These are phyloP conservation scores for Ophioninae sp. DNA, from an alignment of 2,888 invertebrate species.

Conservation along the genomic window DNA sequence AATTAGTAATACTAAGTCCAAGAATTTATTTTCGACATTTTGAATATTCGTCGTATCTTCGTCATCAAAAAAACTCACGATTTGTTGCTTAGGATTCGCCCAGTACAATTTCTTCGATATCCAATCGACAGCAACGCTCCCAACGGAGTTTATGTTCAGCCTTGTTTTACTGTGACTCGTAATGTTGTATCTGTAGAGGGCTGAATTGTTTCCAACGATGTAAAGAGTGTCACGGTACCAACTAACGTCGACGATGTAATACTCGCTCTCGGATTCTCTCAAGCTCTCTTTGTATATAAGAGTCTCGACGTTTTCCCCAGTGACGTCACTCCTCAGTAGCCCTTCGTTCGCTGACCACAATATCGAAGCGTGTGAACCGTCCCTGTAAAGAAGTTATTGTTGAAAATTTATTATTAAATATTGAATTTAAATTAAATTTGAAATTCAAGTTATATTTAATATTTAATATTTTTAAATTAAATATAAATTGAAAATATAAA, in stretches of 20 bases:
- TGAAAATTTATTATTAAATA: background rate
- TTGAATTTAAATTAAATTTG: no score
- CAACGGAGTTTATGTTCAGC: slow-evolving; percentile 88
- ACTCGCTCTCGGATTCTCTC: slow-evolving; percentile 80
- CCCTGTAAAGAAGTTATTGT: slow-evolving; percentile 71
- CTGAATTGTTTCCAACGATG: slow-evolving; percentile 88
- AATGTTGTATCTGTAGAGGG: slow-evolving; percentile 87
- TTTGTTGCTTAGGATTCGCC: slow-evolving; percentile 92
- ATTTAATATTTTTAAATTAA: no score
- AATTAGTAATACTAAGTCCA: no score
- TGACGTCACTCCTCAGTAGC: slow-evolving; percentile 90
- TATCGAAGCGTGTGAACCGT: slow-evolving; percentile 84
- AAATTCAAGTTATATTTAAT: no score
- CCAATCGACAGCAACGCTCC: slow-evolving; percentile 94
- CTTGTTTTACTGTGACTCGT: slow-evolving; percentile 83
- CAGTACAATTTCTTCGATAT: slow-evolving; percentile 94
- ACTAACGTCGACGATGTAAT: slow-evolving; percentile 87
- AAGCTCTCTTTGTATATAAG: slow-evolving; percentile 85
- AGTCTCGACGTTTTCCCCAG: slow-evolving; percentile 88
- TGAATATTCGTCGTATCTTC: slow-evolving; percentile 4
- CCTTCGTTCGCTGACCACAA: slow-evolving; percentile 90
- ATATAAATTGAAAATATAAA: no score
- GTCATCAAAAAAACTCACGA: slow-evolving; percentile 83
- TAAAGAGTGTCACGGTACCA: slow-evolving; percentile 90
- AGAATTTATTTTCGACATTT: no score